Evolutionary conservation across 2,113 vertebrate genomes (phyloP), one percentile per base, ranked within the genome.

Genomic region (Oryzias melastigma): DNA sequence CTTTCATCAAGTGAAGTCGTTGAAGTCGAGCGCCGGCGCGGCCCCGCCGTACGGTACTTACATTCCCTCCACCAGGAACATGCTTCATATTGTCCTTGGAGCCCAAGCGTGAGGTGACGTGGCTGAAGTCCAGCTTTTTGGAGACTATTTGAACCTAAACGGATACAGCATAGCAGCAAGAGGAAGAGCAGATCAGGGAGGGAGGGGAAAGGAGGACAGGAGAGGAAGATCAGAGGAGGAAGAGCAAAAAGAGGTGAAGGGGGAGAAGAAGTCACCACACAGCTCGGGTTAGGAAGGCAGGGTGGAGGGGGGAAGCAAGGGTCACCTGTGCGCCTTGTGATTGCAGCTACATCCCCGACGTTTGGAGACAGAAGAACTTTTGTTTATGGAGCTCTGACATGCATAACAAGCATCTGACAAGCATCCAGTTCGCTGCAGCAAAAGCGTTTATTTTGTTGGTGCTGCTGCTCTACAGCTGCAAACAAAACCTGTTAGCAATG

Each of bases 31-130:
- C 10, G 46, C 54, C 17, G 1, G 24, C 41, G 61, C 40, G 14
- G 69, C 45, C 75, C 68, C 41, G 71, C 24, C 85, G 22, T 22
- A 22, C 22, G 53, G 91, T 97, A 98, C 97, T 98, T 95, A 99
- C 97, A 92, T 98, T 98, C 92, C 97, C 97, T 92, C 97, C 96
- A 92, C 97, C 96, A 92, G 97, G 96, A 91, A 98, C 93, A 93
- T 99, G 96, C 94, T 98, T 98, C 91, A 98, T 95, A 94, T 99
- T 99, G 92, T 98, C 97, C 95, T 98, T 98, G 92, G 97, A 99
- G 84, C 97, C 97, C 93, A 96, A 97, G 92, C 97, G 97, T 85
- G 96, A 97, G 70, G 95, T 93, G 90, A 98, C 89, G 86, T 99
- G 96, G 93, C 95, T 98, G 95, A 97, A 99, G 95, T 95, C 98